Base-by-base conservation (phyloP, 2,888 invertebrate species). In the Oxyscelio sp. region DNA sequence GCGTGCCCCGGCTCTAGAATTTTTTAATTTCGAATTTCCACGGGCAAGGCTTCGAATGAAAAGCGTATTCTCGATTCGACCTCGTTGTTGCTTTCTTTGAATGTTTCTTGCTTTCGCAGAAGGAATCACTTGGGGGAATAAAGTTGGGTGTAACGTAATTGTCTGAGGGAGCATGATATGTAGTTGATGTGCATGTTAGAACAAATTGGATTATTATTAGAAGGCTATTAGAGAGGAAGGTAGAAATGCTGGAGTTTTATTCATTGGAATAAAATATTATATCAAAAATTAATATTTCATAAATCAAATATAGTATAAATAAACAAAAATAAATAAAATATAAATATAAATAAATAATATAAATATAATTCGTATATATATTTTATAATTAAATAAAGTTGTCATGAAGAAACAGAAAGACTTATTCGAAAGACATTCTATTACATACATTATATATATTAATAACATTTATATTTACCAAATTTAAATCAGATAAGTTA, bases 11-110 rank as follows among this genome's bases (percentile, higher is more conserved):
- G 70, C 85, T 85, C 83, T 83, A 74, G 79, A 73, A 88, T 88
- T 83, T 91, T 90, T 90, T 91, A 92, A 92, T 91, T 92, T 92
- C 86, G 89, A 90, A 91, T 92, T 92, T 91, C 89, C 90, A 89
- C 90, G 83, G 89, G 88, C 89, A 78, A 83, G 87, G 86, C 63
- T 59, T 61, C 66, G 22, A 27, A 58, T n/a, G n/a, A n/a, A n/a
- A n/a, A n/a, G n/a, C 31, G 22, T 71, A 31, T 65, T 15, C 68
- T 45, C 61, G 45, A 56, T 66, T 86, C 70, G 66, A 58, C 59
- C 45, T 50, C 73, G 43, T 38, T 34, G 54, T 45, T 61, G 71
- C 61, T 83, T 77, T 74, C 83, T 70, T 48, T 58, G 74, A 81
- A 34, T 85, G 81, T 81, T 84, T 87, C 75, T 83, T 85, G 52